A percentile compares a stretch with the other conserved stretches of the same genome.
Evolutionary conservation across 30 jellyfish, hydroid and myxozoan species (phyloP).

Genomic region (Rhopilema esculentum): DNA sequence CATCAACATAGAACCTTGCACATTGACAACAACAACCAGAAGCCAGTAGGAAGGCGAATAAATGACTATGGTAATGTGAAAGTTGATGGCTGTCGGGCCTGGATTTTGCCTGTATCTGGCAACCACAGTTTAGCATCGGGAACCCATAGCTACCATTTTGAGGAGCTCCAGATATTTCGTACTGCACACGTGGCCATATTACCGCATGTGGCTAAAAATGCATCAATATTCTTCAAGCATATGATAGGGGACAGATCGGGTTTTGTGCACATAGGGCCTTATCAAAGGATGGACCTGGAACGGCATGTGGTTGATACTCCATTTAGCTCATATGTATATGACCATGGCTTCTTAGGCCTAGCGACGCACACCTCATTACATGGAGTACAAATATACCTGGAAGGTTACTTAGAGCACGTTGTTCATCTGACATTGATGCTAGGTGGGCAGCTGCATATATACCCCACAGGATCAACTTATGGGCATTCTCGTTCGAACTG

Average conservation of each 20-base stretch:
- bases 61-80: slow-evolving; percentile 30
- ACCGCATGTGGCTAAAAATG: slow-evolving; percentile 51
- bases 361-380: slow-evolving; percentile 64
- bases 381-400: slow-evolving; percentile 56
- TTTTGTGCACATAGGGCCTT: slow-evolving; percentile 51
- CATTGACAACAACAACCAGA: slow-evolving; percentile 60
- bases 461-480: slow-evolving; percentile 61
- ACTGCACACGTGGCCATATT: slow-evolving; percentile 53
- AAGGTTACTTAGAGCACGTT: slow-evolving; percentile 71
- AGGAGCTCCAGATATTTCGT: slow-evolving; percentile 66
- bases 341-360: slow-evolving; percentile 63
- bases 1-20: slow-evolving; percentile 56
- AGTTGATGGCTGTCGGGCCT: slow-evolving; percentile 60
- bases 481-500: slow-evolving; percentile 51
- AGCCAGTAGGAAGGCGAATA: slow-evolving; percentile 41
- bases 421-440: slow-evolving; percentile 61
- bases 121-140: slow-evolving; percentile 61
- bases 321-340: slow-evolving; percentile 67
- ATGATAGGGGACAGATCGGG: slow-evolving; percentile 78
- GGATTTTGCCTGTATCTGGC: slow-evolving; percentile 76
- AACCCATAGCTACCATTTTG: slow-evolving; percentile 56
- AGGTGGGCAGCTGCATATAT: slow-evolving; percentile 52
- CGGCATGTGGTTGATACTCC: slow-evolving; percentile 71
- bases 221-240: slow-evolving; percentile 51
- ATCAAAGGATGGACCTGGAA: slow-evolving; percentile 61